phyloP scores from a whole-genome alignment of 1,140 invertebrate species.

The Streblospio benedicti region DNA sequence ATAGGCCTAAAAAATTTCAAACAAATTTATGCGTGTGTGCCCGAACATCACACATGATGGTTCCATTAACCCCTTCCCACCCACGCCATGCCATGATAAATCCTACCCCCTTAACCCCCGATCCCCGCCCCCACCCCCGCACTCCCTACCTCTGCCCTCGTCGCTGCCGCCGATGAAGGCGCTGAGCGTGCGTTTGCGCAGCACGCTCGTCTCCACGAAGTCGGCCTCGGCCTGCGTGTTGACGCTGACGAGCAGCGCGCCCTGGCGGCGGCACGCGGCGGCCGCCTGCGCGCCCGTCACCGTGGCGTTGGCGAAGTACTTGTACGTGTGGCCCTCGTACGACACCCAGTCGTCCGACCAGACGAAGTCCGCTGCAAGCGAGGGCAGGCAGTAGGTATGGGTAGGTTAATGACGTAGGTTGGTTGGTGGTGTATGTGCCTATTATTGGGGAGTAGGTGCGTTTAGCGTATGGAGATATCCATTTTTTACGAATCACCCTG shows the following conservation, averaged over 20 bases:
- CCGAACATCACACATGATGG: no score
- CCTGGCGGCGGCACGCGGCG: not conserved
- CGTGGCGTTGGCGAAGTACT: not conserved
- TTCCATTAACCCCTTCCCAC: no score
- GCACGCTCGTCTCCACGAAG: not conserved
- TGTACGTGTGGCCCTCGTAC: slow-evolving; percentile 2
- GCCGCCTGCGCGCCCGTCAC: not conserved
- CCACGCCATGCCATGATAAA: no score
- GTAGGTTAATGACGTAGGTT: not conserved
- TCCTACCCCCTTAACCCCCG: no score
- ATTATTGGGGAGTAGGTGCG: no score
- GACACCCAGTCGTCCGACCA: slow-evolving; percentile 8
- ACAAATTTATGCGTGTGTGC: no score
- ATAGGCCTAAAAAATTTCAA: no score
- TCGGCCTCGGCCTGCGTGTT: slow-evolving; percentile 1
- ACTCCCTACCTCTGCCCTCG: not conserved
- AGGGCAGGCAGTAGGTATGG: not conserved
- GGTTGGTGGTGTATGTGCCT: no score
- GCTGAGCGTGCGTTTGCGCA: not conserved
- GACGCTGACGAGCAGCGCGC: slow-evolving; percentile 1
- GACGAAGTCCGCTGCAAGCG: not conserved
- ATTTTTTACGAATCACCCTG: no score
- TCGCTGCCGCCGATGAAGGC: slow-evolving; percentile 5
- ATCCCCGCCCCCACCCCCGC: no score
- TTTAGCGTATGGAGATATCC: no score